Conservation (phyloP, 2,113 vertebrate species). For the Sebastes fasciatus region DNA sequence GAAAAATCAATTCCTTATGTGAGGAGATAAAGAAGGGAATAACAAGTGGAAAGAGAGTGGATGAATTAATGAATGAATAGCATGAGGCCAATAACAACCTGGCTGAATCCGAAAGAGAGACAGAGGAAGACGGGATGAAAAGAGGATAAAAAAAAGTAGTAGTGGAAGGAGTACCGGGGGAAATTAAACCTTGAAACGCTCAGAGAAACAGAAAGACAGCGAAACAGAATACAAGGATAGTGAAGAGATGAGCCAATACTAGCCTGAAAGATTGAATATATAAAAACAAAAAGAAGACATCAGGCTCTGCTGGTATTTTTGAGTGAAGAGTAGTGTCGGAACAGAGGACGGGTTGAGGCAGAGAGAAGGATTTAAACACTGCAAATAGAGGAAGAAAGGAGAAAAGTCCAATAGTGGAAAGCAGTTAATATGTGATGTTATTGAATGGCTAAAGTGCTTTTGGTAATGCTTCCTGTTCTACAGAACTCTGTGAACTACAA, state of each 20-base stretch:
- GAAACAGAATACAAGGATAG: slow-evolving; percentile 16
- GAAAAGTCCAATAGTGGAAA: neutral
- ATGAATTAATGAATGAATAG: slow-evolving; percentile 20
- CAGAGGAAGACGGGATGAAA: slow-evolving; percentile 18
- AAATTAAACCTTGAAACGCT: slow-evolving; percentile 52
- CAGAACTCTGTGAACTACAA: neutral
- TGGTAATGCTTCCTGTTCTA: neutral
- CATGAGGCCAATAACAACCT: slow-evolving; percentile 6
- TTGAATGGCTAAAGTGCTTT: neutral
- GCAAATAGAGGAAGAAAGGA: slow-evolving; percentile 1
- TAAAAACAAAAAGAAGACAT: slow-evolving; percentile 27
- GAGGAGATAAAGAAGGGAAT: neutral
- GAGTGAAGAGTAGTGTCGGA: slow-evolving; percentile 2
- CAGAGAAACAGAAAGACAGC: neutral
- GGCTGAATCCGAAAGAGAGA: slow-evolving; percentile 1
- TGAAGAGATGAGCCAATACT: neutral
- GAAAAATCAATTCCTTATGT: slow-evolving; percentile 1
- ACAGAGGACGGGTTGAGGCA: neutral
- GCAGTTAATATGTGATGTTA: neutral
- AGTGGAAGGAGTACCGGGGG: slow-evolving; percentile 33
- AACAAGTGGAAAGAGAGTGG: neutral
- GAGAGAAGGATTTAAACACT: slow-evolving; percentile 22
- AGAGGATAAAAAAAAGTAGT: slow-evolving; percentile 38
- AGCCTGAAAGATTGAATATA: slow-evolving; percentile 16
- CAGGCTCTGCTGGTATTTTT: neutral